Percentiles rank a stretch among this genome's conserved stretches.
phyloP scores from a whole-genome alignment of 1,140 invertebrate species.

The Argopecten irradians region DNA sequence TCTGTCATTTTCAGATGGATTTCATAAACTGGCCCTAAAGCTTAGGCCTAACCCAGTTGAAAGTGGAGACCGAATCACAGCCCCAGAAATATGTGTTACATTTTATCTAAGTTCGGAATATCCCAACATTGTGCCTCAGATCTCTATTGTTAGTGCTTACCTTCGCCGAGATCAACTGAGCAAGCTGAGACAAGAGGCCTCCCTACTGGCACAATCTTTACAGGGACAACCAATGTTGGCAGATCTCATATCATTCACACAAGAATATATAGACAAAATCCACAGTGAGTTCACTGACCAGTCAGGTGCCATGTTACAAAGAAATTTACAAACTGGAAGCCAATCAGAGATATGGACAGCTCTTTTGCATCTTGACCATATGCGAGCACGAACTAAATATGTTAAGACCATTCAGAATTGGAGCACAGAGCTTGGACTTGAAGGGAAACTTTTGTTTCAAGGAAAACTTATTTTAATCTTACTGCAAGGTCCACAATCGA shows the following conservation, averaged over 20 bases:
- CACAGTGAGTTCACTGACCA: slow-evolving; percentile 8
- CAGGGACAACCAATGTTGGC: slow-evolving; percentile 29
- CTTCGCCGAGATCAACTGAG: background rate
- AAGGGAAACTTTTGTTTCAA: slow-evolving; percentile 37
- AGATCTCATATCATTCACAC: slow-evolving; percentile 18
- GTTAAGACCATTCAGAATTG: slow-evolving; percentile 46
- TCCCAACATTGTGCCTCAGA: background rate
- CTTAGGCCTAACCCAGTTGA: background rate
- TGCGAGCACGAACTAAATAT: slow-evolving; percentile 43
- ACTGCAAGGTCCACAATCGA: slow-evolving; percentile 34
- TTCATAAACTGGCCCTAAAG: background rate
- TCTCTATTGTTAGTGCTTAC: background rate
- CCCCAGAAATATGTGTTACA: background rate
- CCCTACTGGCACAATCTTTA: background rate
- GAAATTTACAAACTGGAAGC: background rate
- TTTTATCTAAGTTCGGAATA: background rate
- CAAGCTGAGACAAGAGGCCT: background rate
- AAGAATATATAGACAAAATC: slow-evolving; percentile 33
- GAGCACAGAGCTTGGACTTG: slow-evolving; percentile 37
- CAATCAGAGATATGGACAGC: slow-evolving; percentile 33
- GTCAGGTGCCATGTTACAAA: slow-evolving; percentile 4
- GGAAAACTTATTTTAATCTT: slow-evolving; percentile 46
- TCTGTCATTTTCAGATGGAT: background rate
- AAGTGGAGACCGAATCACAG: background rate
- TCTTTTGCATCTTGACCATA: slow-evolving; percentile 42